phyloP scores from a whole-genome alignment of 2,113 vertebrate species.

The Colius striatus region DNA sequence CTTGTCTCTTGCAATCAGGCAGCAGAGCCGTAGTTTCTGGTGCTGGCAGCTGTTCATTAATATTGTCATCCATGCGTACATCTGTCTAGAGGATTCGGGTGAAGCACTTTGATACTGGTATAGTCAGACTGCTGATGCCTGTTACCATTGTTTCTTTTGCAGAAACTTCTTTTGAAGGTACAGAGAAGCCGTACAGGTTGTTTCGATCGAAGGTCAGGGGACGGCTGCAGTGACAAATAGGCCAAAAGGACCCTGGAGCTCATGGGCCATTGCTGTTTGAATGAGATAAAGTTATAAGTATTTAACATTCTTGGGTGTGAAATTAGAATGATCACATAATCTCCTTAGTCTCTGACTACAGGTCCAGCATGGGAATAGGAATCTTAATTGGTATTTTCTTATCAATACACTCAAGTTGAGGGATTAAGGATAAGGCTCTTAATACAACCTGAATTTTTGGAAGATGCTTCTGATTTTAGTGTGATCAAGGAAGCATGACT shows the following conservation, averaged over 20 bases:
- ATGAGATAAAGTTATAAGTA: conserved; percentile 55
- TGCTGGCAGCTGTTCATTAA: background rate
- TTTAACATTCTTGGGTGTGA: conserved; percentile 46
- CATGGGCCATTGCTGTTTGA: background rate
- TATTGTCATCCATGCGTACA: background rate
- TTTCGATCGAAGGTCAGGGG: background rate
- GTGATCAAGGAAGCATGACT: background rate
- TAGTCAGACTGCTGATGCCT: background rate
- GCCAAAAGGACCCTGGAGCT: conserved; percentile 18
- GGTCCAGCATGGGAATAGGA: conserved; percentile 50
- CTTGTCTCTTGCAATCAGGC: background rate
- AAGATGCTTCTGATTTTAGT: conserved; percentile 25
- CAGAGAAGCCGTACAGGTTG: background rate
- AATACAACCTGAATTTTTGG: conserved; percentile 27
- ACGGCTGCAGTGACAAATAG: background rate
- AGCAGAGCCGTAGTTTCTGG: background rate
- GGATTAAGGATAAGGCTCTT: conserved; percentile 56
- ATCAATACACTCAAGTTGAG: conserved; percentile 47
- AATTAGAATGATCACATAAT: conserved; percentile 57
- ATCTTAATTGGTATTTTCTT: conserved; percentile 61
- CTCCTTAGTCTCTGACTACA: conserved; percentile 53
- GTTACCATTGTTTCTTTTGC: background rate
- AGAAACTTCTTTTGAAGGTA: background rate
- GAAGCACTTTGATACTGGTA: background rate
- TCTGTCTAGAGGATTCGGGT: background rate